Percentiles rank a stretch among this genome's conserved stretches.
phyloP scores from a whole-genome alignment of 2,113 vertebrate species.

The Glaucidium brasilianum region DNA sequence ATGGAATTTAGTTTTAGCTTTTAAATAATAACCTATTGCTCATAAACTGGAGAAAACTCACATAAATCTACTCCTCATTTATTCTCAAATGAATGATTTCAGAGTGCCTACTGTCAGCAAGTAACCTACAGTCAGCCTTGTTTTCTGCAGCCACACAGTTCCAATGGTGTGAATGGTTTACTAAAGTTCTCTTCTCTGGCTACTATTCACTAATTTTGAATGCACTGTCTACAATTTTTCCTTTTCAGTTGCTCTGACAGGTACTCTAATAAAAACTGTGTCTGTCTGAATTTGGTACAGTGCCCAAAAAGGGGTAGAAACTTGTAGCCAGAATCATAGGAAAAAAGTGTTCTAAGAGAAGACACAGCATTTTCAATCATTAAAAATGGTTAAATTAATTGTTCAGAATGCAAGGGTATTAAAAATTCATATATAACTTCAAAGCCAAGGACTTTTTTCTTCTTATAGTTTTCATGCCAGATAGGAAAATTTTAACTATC shows the following conservation, averaged over 20 bases:
- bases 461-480: background rate
- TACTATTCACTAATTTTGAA: background rate
- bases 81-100: background rate
- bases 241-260: background rate
- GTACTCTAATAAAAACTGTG: background rate
- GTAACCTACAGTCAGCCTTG: background rate
- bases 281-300: background rate
- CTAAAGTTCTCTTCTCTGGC: background rate
- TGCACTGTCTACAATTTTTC: background rate
- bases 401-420: background rate
- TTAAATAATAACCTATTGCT: background rate
- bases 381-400: background rate
- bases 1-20: background rate
- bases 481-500: background rate
- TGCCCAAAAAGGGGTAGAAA: background rate
- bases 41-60: background rate
- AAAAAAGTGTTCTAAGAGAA: background rate
- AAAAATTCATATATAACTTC: background rate
- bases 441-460: background rate
- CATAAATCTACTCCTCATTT: background rate
- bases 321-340: background rate
- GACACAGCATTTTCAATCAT: background rate
- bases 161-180: background rate
- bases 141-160: background rate
- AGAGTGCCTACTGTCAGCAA: background rate